Conservation (phyloP, 2,113 vertebrate genomes). For the Psittacula cyanocephala region DNA sequence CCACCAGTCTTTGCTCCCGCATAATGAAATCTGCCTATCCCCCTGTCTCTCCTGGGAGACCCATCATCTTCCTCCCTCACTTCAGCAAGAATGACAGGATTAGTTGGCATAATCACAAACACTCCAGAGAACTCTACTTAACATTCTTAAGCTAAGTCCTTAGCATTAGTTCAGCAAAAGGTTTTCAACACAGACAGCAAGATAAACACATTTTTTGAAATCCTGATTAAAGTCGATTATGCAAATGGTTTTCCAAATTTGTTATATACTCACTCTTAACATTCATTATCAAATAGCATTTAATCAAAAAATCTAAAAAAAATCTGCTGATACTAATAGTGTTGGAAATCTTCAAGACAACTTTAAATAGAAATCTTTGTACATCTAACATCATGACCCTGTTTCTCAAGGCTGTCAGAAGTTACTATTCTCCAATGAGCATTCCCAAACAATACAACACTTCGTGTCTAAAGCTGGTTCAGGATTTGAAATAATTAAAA, state of each 20-base stretch:
- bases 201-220: neutral
- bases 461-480: neutral
- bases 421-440: neutral
- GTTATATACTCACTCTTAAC: neutral
- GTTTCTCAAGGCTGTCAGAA: neutral
- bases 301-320: neutral
- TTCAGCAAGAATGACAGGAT: conserved; percentile 5
- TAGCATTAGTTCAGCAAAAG: neutral
- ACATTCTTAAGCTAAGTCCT: neutral
- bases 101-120: neutral
- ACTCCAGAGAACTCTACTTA: neutral
- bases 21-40: neutral
- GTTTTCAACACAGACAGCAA: neutral
- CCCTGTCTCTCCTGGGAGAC: neutral
- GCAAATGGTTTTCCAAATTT: neutral
- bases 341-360: neutral
- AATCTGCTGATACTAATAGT: neutral
- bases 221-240: neutral
- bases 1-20: neutral
- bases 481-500: conserved; percentile 28
- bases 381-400: neutral
- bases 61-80: neutral
- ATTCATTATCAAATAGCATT: neutral
- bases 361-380: neutral
- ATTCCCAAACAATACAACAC: neutral